Percentiles rank a stretch among this genome's conserved stretches.
phyloP scores from a whole-genome alignment of 2,888 invertebrate species.

The Drosophila sordidula region DNA sequence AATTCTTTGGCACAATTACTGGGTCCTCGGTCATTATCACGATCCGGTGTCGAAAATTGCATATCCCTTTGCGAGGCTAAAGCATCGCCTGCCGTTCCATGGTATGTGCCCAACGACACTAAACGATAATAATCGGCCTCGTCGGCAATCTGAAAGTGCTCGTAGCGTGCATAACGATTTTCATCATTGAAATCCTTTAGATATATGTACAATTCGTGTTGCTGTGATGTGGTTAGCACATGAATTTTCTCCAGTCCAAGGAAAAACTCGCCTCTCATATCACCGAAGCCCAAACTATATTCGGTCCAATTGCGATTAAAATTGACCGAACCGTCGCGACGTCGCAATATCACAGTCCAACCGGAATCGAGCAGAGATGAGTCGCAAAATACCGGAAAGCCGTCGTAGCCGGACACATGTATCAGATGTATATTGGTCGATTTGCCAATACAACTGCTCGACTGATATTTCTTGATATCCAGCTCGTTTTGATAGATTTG shows the following conservation, averaged over 20 bases:
- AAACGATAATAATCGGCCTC: slow-evolving; percentile 88
- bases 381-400: slow-evolving; percentile 87
- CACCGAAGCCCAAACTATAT: slow-evolving; percentile 89
- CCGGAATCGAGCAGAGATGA: slow-evolving; percentile 87
- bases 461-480: slow-evolving; percentile 21
- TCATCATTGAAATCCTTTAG: slow-evolving; percentile 87
- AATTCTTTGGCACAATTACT: slow-evolving; percentile 89
- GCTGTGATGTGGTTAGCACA: slow-evolving; percentile 79
- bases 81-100: slow-evolving; percentile 89
- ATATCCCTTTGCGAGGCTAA: slow-evolving; percentile 88
- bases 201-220: slow-evolving; percentile 87
- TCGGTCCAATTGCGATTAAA: slow-evolving; percentile 88
- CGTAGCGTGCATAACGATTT: slow-evolving; percentile 87
- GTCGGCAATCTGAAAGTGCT: slow-evolving; percentile 88
- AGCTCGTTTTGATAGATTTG: background rate
- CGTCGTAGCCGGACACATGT: slow-evolving; percentile 40
- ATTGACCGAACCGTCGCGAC: slow-evolving; percentile 88
- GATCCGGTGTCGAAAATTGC: slow-evolving; percentile 89
- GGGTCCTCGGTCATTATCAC: slow-evolving; percentile 88
- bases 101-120: slow-evolving; percentile 87
- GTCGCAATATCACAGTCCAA: slow-evolving; percentile 89
- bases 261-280: slow-evolving; percentile 89
- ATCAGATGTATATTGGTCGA: slow-evolving; percentile 34
- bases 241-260: slow-evolving; percentile 89
- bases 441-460: slow-evolving; percentile 22